Base-by-base conservation (phyloP, 2,888 invertebrate species). In the Emmelina monodactyla region DNA sequence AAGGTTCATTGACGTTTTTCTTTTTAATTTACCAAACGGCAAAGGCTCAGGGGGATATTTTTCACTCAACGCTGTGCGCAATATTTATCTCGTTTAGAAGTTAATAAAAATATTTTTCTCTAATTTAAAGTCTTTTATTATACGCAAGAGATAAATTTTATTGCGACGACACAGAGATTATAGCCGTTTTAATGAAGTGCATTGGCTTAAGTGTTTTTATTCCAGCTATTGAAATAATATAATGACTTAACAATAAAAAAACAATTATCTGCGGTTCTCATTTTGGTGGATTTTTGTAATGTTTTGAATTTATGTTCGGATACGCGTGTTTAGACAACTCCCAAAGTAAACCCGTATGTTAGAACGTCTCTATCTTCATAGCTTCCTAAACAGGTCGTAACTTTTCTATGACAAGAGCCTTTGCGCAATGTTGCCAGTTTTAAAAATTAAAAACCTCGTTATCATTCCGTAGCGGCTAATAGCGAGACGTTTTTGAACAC, bases 401-500 rank as follows among this genome's bases (percentile, higher is more conserved):
- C 48, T 58, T 62, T 53, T 25, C n/a, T 25, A 50, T 44, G 42
- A 44, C 25, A 25, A 25, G 38, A 42, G 38, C 49, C 37, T 46
- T 62, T 58, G 49, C 50, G 49, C 51, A 57, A 55, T 52, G 45
- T 57, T 54, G 50, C 58, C 56, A 60, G 55, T 44, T 45, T 49
- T 58, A 53, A 64, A 59, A 55, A 55, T 55, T 53, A 52, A 56
- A 57, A 51, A 45, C 50, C 54, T 47, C 50, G 56, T 68, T 71
- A 69, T 71, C 71, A 50, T 50, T 48, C 51, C 53, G 48, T 46
- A 34, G 25, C 25, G 25, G 57, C 56, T 59, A 61, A 63, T 58
- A 59, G 55, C 45, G 51, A 49, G 44, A 52, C 61, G 58, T 68
- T 69, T 68, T 65, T 66, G 57, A 63, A 68, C 65, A 61, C 61